Base-by-base conservation (phyloP, 2,797 vertebrate species). In the Miichthys miiuy region DNA sequence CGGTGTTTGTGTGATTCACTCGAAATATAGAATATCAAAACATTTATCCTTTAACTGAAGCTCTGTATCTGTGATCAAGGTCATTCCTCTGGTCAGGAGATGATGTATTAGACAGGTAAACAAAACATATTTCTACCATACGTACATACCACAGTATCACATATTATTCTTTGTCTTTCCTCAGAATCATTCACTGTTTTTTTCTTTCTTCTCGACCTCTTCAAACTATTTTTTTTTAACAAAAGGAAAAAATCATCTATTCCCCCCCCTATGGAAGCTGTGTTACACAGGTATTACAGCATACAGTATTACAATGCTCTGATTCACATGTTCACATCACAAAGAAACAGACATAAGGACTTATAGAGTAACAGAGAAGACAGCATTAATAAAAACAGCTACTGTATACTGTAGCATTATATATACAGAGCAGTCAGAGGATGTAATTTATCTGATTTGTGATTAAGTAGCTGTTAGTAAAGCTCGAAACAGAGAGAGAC, bases 391-490 rank as follows among this genome's bases (percentile, higher is more conserved):
- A 44, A 44, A 75, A 69, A 17, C 13, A 42, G 42, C 23, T 13
- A 18, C 2, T 9, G 34, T 47, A 21, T 1, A 27, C 25, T 27
- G 25, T 27, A 47, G 42, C 0, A 47, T 57, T 20, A 38, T 21
- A 69, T 3, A 5, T 55, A 27, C 17, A 52, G 7, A 47, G 20
- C 16, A 69, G 38, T 12, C 27, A n/a, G 18, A 42, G 38, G 55
- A 78, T 20, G 20, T 17, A 20, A 65, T 75, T 51, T 34, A 21
- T 55, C 18, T 50, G 23, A 47, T 38, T n/a, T 58, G 9, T 63
- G 57, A n/a, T 61, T 3, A 25, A 65, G 11, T n/a, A 61, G 41
- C 51, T 61, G 12, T 46, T 11, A 38, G n/a, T 10, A 23, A 55
- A 18, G 3, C 46, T 3, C 13, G 20, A 50, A 48, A 42, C 14